Evolutionary conservation across 2,113 vertebrate species (phyloP).

Genomic region (Brachionichthys hirsutus): DNA sequence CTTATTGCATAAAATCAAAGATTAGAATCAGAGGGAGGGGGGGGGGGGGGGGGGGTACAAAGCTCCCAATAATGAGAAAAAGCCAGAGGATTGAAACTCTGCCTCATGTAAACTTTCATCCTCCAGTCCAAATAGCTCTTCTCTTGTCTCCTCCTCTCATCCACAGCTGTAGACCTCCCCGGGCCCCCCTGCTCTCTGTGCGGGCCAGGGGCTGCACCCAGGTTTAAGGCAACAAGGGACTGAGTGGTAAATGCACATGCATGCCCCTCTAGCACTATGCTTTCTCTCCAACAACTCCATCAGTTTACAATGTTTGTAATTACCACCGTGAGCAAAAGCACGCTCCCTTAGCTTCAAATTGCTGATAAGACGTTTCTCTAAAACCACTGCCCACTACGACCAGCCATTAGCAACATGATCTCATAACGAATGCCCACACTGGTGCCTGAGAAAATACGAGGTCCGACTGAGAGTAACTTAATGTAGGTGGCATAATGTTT

Average conservation of each 20-base stretch:
- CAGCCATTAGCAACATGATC: constrained; percentile 50
- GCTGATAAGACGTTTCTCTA: constrained; percentile 60
- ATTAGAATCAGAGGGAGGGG: constrained; percentile 21
- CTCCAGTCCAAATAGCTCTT: constrained; percentile 15
- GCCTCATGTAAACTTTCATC: constrained; percentile 14
- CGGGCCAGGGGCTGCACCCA: constrained; percentile 48
- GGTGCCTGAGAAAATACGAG: constrained; percentile 38
- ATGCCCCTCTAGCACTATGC: constrained; percentile 38
- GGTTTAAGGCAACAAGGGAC: constrained; percentile 41
- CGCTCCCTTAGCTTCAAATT: constrained; percentile 51
- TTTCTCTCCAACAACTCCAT: constrained; percentile 51
- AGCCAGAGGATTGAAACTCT: constrained; percentile 59
- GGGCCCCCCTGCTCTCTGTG: constrained; percentile 51
- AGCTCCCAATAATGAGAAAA: constrained; percentile 67
- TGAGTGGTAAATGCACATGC: constrained; percentile 57
- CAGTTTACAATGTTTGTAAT: constrained; percentile 54
- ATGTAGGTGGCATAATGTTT: constrained; percentile 12
- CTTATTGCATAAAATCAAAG: constrained; percentile 7
- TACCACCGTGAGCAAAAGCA: constrained; percentile 37
- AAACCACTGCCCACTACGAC: constrained; percentile 38
- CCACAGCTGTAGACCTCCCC: constrained; percentile 37
- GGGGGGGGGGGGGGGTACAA: constrained; percentile 41
- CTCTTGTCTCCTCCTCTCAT: constrained; percentile 23
- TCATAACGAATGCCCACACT: constrained; percentile 21
- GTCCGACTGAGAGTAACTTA: not conserved